Conservation (phyloP, 2,113 vertebrate genomes). For the Octodon degus region DNA sequence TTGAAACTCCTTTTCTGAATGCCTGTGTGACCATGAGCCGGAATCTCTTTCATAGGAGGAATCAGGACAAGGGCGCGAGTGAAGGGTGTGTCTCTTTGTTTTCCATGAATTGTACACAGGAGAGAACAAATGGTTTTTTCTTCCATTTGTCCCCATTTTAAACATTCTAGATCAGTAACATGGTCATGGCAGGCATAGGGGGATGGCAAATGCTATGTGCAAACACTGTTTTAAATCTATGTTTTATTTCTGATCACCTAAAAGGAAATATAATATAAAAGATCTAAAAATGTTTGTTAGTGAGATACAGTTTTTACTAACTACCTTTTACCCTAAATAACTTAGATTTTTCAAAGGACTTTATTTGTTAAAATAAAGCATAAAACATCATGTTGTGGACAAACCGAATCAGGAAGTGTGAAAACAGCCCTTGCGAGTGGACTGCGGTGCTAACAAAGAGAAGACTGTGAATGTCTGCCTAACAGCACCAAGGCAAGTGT, state of each 20-base stretch:
- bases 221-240: constrained; percentile 10
- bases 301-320: constrained; percentile 31
- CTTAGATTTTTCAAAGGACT: neutral
- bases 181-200: neutral
- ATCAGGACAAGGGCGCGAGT: neutral
- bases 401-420: constrained; percentile 26
- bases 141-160: neutral
- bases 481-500: neutral
- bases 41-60: neutral
- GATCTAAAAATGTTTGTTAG: neutral
- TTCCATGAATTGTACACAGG: neutral
- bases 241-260: constrained; percentile 44
- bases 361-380: neutral
- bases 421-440: constrained; percentile 8
- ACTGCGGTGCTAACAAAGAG: constrained; percentile 17
- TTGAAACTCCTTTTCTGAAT: neutral
- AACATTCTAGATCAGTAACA: neutral
- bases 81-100: neutral
- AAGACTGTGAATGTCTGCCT: neutral
- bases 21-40: neutral
- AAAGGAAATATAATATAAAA: constrained; percentile 19
- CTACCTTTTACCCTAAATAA: neutral
- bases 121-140: neutral
- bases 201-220: neutral
- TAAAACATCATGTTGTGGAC: constrained; percentile 24